phyloP scores from a whole-genome alignment of 2,797 vertebrate species.

The Phrynocephalus forsythii region DNA sequence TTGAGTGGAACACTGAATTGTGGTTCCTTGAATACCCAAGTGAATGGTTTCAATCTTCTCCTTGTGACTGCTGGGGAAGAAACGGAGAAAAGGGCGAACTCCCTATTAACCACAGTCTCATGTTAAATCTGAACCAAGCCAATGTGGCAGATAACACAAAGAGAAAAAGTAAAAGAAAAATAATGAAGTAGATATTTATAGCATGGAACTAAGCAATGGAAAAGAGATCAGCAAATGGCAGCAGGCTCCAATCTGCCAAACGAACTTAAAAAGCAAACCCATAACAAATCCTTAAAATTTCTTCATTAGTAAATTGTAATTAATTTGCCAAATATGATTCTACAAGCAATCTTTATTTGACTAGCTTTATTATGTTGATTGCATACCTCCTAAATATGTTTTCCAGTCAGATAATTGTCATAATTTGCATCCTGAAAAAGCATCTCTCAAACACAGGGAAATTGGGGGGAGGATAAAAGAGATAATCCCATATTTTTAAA shows the following conservation, averaged over 20 bases:
- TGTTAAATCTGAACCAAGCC: background rate
- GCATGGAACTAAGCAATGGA: background rate
- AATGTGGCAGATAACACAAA: background rate
- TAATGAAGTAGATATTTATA: background rate
- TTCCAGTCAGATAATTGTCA: constrained; percentile 73
- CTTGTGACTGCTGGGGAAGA: background rate
- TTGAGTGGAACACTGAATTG: background rate
- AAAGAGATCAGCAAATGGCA: background rate
- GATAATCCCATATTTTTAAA: background rate
- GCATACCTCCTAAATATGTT: constrained; percentile 74
- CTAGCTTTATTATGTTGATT: constrained; percentile 77
- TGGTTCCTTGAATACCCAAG: background rate
- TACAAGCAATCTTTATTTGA: constrained; percentile 68
- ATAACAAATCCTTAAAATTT: constrained; percentile 60
- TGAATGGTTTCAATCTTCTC: background rate
- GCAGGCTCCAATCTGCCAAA: background rate
- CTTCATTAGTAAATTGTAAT: constrained; percentile 69
- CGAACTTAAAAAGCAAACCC: constrained; percentile 48
- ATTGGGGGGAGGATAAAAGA: constrained; percentile 30
- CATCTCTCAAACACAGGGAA: constrained; percentile 65
- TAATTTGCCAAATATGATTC: constrained; percentile 69
- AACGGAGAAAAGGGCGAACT: background rate
- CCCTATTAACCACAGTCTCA: background rate
- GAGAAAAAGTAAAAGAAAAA: background rate
- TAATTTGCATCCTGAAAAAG: constrained; percentile 76